Evolutionary conservation across 2,113 vertebrate species (phyloP).

Genomic region (Axis porcinus): DNA sequence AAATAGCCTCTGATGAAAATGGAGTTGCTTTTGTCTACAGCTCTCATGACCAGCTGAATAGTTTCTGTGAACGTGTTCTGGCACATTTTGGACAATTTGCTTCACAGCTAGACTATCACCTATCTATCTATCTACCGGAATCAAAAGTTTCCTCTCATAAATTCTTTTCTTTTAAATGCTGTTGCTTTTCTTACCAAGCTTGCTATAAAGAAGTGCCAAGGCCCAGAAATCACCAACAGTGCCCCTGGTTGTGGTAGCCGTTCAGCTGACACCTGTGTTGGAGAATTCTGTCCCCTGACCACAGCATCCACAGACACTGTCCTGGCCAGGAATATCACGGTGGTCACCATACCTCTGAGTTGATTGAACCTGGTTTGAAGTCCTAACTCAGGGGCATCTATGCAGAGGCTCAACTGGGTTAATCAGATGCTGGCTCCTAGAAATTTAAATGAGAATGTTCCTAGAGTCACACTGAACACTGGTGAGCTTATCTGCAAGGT

Average conservation of each 20-base stretch:
- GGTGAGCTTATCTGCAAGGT: neutral
- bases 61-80: constrained; percentile 37
- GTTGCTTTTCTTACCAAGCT: neutral
- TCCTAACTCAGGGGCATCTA: neutral
- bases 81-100: neutral
- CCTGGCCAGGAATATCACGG: neutral
- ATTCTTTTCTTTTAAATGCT: neutral
- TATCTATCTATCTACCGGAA: neutral
- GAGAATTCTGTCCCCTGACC: neutral
- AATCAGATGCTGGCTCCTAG: neutral
- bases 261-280: neutral
- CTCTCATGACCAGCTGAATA: neutral
- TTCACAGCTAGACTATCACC: neutral
- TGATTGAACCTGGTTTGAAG: neutral
- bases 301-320: neutral
- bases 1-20: neutral
- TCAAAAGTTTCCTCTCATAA: neutral
- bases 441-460: neutral
- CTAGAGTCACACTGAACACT: neutral
- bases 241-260: neutral
- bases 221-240: neutral
- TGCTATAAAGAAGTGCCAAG: neutral
- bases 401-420: neutral
- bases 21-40: neutral
- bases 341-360: neutral